Conservation (phyloP, 2,113 vertebrate species). For the Aegypius monachus region DNA sequence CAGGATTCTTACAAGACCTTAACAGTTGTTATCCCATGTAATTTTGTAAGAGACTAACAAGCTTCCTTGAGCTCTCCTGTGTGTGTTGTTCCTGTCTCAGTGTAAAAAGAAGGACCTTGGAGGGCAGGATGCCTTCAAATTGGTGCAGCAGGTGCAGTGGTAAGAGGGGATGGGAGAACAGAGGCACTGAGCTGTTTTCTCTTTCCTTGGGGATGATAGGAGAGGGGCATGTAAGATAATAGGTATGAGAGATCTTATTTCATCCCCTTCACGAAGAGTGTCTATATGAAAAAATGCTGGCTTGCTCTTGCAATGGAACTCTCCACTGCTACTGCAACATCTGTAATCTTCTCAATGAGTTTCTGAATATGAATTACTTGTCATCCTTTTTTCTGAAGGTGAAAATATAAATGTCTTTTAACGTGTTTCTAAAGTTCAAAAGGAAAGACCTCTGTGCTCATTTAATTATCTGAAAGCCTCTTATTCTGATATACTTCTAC, state of each 20-base stretch:
- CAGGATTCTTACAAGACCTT: not conserved
- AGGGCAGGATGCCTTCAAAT: not conserved
- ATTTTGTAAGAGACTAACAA: not conserved
- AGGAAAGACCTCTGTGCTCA: not conserved
- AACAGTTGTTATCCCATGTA: not conserved
- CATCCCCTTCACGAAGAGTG: not conserved
- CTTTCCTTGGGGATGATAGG: not conserved
- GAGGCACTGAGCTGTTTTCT: not conserved
- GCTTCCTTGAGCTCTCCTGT: not conserved
- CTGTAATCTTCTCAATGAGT: not conserved
- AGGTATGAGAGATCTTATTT: not conserved
- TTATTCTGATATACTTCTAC: not conserved
- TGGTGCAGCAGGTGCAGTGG: not conserved
- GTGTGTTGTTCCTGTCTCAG: not conserved
- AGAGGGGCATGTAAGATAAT: not conserved
- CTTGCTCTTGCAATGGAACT: not conserved
- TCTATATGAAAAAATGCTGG: not conserved
- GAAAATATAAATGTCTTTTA: slow-evolving; percentile 3
- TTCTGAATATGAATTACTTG: not conserved
- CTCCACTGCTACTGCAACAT: not conserved
- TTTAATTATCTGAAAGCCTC: not conserved
- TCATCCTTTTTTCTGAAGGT: not conserved
- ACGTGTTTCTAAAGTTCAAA: not conserved
- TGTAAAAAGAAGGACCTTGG: not conserved
- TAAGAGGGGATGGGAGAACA: not conserved